phyloP scores from a whole-genome alignment of 2,888 invertebrate genomes.

The Xestia xanthographa region DNA sequence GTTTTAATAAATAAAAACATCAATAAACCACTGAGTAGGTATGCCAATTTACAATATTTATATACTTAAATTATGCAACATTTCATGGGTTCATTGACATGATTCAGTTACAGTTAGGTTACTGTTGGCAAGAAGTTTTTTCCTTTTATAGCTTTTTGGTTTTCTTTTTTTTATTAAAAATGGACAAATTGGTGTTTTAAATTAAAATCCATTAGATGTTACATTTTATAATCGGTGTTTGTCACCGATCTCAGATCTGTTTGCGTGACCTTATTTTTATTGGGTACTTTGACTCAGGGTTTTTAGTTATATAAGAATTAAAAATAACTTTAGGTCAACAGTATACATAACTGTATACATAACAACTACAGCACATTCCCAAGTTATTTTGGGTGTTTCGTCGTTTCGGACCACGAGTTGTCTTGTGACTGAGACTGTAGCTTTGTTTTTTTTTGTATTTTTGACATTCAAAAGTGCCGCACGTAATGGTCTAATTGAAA shows the following conservation, averaged over 20 bases:
- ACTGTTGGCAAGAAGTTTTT: not conserved
- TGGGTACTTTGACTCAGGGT: not conserved
- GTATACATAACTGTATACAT: too few relatives aligned
- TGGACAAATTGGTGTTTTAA: not conserved
- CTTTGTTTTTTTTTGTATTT: too few relatives aligned
- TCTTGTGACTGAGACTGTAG: too few relatives aligned
- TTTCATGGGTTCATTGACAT: slow-evolving; percentile 36
- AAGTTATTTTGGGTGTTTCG: too few relatives aligned
- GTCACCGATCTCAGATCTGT: not conserved
- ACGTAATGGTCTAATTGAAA: too few relatives aligned
- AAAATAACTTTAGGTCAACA: not conserved
- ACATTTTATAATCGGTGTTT: not conserved
- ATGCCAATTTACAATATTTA: not conserved
- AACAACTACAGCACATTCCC: too few relatives aligned
- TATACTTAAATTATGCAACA: slow-evolving; percentile 28
- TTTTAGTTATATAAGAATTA: not conserved
- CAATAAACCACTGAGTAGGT: not conserved
- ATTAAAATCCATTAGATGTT: slow-evolving; percentile 10
- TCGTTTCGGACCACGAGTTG: too few relatives aligned
- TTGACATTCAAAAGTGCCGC: too few relatives aligned
- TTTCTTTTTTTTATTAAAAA: too few relatives aligned
- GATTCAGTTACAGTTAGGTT: not conserved
- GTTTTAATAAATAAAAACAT: too few relatives aligned
- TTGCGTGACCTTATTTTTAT: slow-evolving; percentile 8
- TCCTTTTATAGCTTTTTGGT: not conserved